Conservation (phyloP, 2,113 vertebrate genomes). For the Nibea coibor region DNA sequence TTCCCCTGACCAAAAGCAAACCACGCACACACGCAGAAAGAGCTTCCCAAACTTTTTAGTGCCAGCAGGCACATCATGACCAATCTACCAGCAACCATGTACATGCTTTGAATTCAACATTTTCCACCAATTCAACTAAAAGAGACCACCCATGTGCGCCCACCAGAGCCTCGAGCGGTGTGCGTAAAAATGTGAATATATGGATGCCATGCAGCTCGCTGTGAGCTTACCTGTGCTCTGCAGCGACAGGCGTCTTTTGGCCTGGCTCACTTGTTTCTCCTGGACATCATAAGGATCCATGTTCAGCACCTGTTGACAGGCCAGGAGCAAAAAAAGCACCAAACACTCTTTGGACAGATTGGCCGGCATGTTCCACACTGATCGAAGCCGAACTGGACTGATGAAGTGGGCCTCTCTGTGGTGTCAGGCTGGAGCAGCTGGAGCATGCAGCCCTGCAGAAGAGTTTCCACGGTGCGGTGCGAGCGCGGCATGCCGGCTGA, state of each 20-base stretch:
- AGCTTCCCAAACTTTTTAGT: background rate
- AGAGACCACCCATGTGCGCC: background rate
- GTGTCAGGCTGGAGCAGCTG: background rate
- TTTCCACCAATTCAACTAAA: background rate
- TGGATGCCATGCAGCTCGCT: background rate
- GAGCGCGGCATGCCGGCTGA: constrained; percentile 16
- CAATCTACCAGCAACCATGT: background rate
- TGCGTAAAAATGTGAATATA: background rate
- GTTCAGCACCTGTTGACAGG: constrained; percentile 70
- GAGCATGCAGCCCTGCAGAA: background rate
- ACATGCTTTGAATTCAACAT: background rate
- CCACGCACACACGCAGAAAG: background rate
- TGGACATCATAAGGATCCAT: constrained; percentile 83
- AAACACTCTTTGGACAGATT: constrained; percentile 75
- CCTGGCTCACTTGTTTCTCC: constrained; percentile 80
- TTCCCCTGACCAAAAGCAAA: background rate
- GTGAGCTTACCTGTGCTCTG: constrained; percentile 89
- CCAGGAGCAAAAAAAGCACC: constrained; percentile 80
- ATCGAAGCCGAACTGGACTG: too few species aligned
- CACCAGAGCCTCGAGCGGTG: background rate
- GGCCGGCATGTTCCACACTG: constrained; percentile 67
- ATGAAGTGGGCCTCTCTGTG: background rate
- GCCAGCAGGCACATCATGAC: background rate
- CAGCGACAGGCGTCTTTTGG: constrained; percentile 88
- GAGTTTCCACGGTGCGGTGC: background rate